These are phyloP conservation scores for Montipora capitata DNA, from an alignment of 92 coral and sea anemone genomes.

Conservation along the genomic window DNA sequence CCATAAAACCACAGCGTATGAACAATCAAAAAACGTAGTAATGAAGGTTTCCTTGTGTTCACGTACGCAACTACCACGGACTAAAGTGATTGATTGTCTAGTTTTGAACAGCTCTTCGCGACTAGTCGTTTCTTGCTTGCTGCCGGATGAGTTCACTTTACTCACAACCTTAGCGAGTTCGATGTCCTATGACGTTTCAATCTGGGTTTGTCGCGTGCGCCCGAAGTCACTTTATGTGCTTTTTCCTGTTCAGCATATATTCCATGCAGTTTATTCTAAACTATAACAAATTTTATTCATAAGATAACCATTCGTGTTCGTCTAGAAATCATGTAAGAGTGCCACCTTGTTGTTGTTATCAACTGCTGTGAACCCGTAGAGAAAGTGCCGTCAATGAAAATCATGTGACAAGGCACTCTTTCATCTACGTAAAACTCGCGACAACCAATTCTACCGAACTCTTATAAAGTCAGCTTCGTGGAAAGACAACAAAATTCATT, in stretches of 20 bases:
- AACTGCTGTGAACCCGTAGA: neutral
- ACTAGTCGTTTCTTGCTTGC: neutral
- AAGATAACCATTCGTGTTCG: neutral
- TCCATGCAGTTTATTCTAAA: too few species aligned
- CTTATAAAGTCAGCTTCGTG: neutral
- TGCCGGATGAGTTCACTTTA: neutral
- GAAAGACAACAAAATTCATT: neutral
- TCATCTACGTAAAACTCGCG: neutral
- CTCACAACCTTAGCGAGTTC: neutral
- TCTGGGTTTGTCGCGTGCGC: neutral
- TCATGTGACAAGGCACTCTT: conserved; percentile 1
- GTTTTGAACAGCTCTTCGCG: neutral
- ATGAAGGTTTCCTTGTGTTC: neutral
- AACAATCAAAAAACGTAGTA: neutral
- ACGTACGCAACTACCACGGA: neutral
- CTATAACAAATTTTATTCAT: neutral
- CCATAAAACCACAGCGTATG: conserved; percentile 26
- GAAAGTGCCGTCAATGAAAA: neutral
- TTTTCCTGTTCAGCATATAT: too few species aligned
- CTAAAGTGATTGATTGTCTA: too few species aligned
- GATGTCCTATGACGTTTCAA: neutral
- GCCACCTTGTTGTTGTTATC: neutral
- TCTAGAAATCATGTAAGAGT: neutral
- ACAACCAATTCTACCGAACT: neutral
- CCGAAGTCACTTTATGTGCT: too few species aligned